Base-by-base conservation (phyloP, 1,140 invertebrate genomes). In the Planococcus citri region DNA sequence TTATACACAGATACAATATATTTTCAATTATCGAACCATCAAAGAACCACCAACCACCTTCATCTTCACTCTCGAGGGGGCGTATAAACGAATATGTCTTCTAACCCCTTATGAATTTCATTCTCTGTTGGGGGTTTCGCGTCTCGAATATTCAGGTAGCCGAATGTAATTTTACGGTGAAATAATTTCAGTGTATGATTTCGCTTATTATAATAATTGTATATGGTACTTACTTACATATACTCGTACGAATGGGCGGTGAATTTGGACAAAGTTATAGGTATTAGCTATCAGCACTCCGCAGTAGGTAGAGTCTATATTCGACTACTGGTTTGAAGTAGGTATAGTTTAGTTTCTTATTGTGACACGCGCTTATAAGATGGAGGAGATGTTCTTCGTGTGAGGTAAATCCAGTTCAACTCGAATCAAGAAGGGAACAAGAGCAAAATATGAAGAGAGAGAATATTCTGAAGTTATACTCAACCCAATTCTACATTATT, bases 131-230 rank as follows among this genome's bases (percentile, higher is more conserved):
- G 41, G 41, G 41, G 41, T 51, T 51, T 51, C 41, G 17, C 17
- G 41, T 51, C n/a, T n/a, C n/a, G n/a, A n/a, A 37, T 22, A 64
- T 64, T 64, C 60, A 64, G 60, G 60, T 64, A 64, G 60, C 60
- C 14, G 60, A 64, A 25, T 24, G 22, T 64, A 64, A 64, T 64
- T 64, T 64, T 64, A 64, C 60, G 60, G 60, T 64, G 25, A 64
- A 64, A 64, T 25, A 25, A 64, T 58, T 64, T 64, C 17, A 1
- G 4, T 9, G 21, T 24, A 64, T 64, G 24, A 64, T 64, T 64
- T 64, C 4, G n/a, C n/a, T n/a, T n/a, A n/a, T n/a, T n/a, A n/a
- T n/a, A n/a, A n/a, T n/a, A n/a, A n/a, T n/a, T n/a, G n/a, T n/a
- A n/a, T n/a, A n/a, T n/a, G n/a, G n/a, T n/a, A n/a, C n/a, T n/a